Base-by-base conservation (phyloP, 1,140 invertebrate species). In the Drosophila lacteicornis region DNA sequence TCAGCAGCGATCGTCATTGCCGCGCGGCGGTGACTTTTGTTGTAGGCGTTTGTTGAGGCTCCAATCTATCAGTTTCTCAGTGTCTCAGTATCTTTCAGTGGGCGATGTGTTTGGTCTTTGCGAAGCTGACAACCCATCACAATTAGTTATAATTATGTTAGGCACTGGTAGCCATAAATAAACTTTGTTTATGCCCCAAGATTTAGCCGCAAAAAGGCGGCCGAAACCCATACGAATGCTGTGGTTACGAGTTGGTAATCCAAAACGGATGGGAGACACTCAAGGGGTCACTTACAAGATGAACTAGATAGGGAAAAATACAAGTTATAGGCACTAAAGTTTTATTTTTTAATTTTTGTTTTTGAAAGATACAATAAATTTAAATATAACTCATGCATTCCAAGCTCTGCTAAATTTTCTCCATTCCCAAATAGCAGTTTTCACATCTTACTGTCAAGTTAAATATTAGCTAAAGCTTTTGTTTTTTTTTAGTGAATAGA, bases 91-190 rank as follows among this genome's bases (percentile, higher is more conserved):
- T 15, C 27, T 19, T 11, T 11, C 66, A 33, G 76, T 80, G 76
- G 80, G 80, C 80, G 80, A 63, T 65, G 55, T 63, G 68, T 79
- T 79, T 82, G 80, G 55, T 51, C 49, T 51, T 55, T 67, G 22
- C 33, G 50, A 42, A 63, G 55, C 79, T 80, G 80, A 70, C 79
- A 78, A 67, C 63, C 50, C 53, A 68, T 60, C 71, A 84, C 80
- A 88, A 88, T 88, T 88, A 84, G 85, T 90, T 84, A 75, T 90
- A 90, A 87, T 88, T 90, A 88, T 80, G 70, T 74, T 73, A 73
- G 75, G 49, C 79, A 61, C 59, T 55, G 46, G 58, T 45, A 58
- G 75, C 77, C 78, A 71, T 79, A 77, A 80, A 80, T 69, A 80
- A 82, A 58, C 49, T 17, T 47, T 59, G 55, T 65, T 65, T 75